phyloP scores from a whole-genome alignment of 2,113 vertebrate species.

The Gadus chalcogrammus region DNA sequence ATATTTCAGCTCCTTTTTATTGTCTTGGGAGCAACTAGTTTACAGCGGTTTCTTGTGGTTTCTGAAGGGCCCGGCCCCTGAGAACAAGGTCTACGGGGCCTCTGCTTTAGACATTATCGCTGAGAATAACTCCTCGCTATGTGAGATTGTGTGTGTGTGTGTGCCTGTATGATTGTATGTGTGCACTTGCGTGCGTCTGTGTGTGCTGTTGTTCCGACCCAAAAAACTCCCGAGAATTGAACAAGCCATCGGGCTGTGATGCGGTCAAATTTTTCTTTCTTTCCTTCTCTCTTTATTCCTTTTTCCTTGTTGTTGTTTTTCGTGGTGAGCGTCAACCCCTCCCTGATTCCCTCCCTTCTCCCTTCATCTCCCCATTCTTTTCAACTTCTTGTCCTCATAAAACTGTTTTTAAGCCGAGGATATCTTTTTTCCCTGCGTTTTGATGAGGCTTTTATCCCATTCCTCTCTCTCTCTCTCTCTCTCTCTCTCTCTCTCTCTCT shows the following conservation, averaged over 20 bases:
- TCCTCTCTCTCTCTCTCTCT: constrained; percentile 21
- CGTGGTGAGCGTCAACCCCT: constrained; percentile 37
- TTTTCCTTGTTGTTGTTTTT: constrained; percentile 54
- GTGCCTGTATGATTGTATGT: constrained; percentile 23
- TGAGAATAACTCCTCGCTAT: constrained; percentile 52
- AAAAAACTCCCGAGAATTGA: constrained; percentile 56
- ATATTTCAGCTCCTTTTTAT: constrained; percentile 25
- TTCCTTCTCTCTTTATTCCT: constrained; percentile 26
- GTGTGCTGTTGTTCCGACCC: constrained; percentile 55
- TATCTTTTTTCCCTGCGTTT: constrained; percentile 49
- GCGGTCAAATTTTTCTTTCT: constrained; percentile 40
- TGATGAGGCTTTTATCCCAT: constrained; percentile 55
- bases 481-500: constrained; percentile 27
- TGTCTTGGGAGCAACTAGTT: constrained; percentile 17
- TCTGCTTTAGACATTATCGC: constrained; percentile 66
- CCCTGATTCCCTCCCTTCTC: constrained; percentile 33
- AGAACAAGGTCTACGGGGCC: constrained; percentile 32
- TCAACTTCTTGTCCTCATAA: constrained; percentile 57
- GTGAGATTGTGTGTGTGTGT: not conserved
- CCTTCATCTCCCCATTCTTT: constrained; percentile 42
- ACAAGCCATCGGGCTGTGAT: constrained; percentile 52
- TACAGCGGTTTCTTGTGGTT: constrained; percentile 38
- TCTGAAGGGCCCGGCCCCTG: constrained; percentile 35
- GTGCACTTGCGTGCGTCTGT: constrained; percentile 18
- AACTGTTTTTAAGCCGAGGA: constrained; percentile 60